These are phyloP conservation scores for Heterodera schachtii DNA, from an alignment of 1,140 invertebrate genomes.

Conservation along the genomic window DNA sequence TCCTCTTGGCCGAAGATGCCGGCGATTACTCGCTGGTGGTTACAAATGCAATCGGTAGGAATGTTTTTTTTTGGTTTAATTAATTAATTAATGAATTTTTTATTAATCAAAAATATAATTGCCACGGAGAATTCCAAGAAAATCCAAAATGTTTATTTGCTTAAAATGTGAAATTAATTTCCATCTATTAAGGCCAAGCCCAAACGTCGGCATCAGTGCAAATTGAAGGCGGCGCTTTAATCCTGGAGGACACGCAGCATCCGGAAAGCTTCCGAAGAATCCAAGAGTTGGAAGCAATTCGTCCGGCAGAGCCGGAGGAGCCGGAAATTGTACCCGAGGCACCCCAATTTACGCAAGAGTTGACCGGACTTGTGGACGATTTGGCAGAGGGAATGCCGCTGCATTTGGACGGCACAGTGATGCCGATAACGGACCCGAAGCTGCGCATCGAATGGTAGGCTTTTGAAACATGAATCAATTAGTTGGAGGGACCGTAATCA, in stretches of 20 bases:
- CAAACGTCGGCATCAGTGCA: conserved; percentile 77
- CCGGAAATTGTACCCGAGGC: conserved; percentile 55
- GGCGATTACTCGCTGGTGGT: conserved; percentile 88
- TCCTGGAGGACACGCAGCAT: conserved; percentile 89
- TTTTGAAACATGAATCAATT: not conserved
- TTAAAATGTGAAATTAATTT: not conserved
- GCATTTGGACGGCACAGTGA: conserved; percentile 89
- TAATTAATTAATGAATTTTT: not conserved
- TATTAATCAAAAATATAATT: not conserved
- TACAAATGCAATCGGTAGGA: conserved; percentile 71
- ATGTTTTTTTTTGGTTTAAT: not conserved
- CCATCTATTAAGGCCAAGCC: conserved; percentile 81
- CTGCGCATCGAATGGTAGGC: conserved; percentile 65
- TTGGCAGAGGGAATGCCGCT: conserved; percentile 80
- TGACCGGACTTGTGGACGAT: conserved; percentile 49
- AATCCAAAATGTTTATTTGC: too few relatives aligned
- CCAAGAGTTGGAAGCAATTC: conserved; percentile 81
- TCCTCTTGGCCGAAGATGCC: conserved; percentile 86
- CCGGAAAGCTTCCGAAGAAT: conserved; percentile 94
- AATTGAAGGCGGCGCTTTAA: conserved; percentile 67
- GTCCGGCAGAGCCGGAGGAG: conserved; percentile 66
- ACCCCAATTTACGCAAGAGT: conserved; percentile 59
- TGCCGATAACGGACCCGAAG: conserved; percentile 92
- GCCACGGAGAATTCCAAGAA: too few relatives aligned
- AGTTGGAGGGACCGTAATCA: too few relatives aligned